A percentile compares a stretch with the other conserved stretches of the same genome.
phyloP scores from a whole-genome alignment of 2,888 invertebrate genomes.

The Subacronicta megacephala region DNA sequence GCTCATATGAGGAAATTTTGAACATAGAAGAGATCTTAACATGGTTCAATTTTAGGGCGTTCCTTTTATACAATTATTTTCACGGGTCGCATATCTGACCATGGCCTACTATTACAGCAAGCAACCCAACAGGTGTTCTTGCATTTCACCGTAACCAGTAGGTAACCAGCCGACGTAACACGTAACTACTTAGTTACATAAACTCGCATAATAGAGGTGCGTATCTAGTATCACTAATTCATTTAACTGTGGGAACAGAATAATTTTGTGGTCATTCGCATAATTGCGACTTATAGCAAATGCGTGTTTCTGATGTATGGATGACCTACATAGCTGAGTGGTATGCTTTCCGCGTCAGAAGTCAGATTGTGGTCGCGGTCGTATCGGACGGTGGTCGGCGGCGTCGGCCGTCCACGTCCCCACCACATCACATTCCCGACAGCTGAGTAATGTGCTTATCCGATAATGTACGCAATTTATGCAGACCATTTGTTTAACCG shows the following conservation, averaged over 20 bases:
- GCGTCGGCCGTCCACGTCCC: background rate
- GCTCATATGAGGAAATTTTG: slow-evolving; percentile 4
- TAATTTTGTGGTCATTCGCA: slow-evolving; percentile 54
- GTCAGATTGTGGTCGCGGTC: slow-evolving; percentile 16
- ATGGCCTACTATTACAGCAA: slow-evolving; percentile 29
- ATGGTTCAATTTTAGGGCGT: slow-evolving; percentile 5
- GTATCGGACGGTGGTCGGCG: slow-evolving; percentile 5
- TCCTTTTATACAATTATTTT: slow-evolving; percentile 9
- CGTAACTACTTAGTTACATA: slow-evolving; percentile 51
- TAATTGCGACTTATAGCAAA: slow-evolving; percentile 49
- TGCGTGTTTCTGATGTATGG: slow-evolving; percentile 41
- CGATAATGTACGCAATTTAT: slow-evolving; percentile 24
- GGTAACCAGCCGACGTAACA: slow-evolving; percentile 22
- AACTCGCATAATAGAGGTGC: slow-evolving; percentile 36
- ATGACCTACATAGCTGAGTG: slow-evolving; percentile 52
- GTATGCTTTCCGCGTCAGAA: slow-evolving; percentile 46
- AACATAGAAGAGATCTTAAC: slow-evolving; percentile 1
- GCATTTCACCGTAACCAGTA: slow-evolving; percentile 19
- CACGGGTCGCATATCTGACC: slow-evolving; percentile 23
- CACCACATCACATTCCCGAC: slow-evolving; percentile 34
- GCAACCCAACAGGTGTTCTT: slow-evolving; percentile 22
- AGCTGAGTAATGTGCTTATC: slow-evolving; percentile 22
- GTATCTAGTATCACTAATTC: slow-evolving; percentile 47
- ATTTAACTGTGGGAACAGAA: slow-evolving; percentile 60
- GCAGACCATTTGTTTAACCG: slow-evolving; percentile 5